Evolutionary conservation across 2,797 vertebrate genomes (phyloP).

Genomic region (Thalassophryne amazonica): DNA sequence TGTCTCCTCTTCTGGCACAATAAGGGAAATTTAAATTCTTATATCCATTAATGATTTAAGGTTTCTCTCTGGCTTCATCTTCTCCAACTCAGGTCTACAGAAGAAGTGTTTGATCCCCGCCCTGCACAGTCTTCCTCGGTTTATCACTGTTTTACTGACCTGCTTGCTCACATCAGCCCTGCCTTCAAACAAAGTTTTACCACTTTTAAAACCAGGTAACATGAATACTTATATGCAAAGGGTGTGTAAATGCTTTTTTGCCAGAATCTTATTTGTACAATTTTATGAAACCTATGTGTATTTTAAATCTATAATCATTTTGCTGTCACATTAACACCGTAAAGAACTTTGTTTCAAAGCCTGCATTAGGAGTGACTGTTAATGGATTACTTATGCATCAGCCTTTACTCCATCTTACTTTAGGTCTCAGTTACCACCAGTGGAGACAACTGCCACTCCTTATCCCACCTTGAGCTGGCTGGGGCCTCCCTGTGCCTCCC

Average conservation of each 20-base stretch:
- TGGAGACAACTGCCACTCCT: slow-evolving; percentile 70
- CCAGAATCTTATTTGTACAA: background rate
- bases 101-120: slow-evolving; percentile 77
- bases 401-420: background rate
- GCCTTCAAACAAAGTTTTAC: slow-evolving; percentile 74
- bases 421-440: slow-evolving; percentile 58
- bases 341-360: too few relatives aligned
- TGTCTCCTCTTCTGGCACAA: too few relatives aligned
- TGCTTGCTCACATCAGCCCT: slow-evolving; percentile 79
- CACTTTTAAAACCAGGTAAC: slow-evolving; percentile 71
- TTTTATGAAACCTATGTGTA: background rate
- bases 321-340: background rate
- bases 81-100: slow-evolving; percentile 69
- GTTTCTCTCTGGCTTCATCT: background rate
- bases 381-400: background rate
- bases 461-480: slow-evolving; percentile 79
- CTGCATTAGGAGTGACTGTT: background rate
- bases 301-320: background rate
- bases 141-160: slow-evolving; percentile 78
- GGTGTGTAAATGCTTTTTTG: background rate
- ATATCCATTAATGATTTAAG: background rate
- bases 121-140: slow-evolving; percentile 71
- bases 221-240: background rate
- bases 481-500: slow-evolving; percentile 67
- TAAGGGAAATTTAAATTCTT: too few relatives aligned